A percentile compares a stretch with the other conserved stretches of the same genome.
Conservation (phyloP, 2,113 vertebrate species). For the Crypturellus undulatus region DNA sequence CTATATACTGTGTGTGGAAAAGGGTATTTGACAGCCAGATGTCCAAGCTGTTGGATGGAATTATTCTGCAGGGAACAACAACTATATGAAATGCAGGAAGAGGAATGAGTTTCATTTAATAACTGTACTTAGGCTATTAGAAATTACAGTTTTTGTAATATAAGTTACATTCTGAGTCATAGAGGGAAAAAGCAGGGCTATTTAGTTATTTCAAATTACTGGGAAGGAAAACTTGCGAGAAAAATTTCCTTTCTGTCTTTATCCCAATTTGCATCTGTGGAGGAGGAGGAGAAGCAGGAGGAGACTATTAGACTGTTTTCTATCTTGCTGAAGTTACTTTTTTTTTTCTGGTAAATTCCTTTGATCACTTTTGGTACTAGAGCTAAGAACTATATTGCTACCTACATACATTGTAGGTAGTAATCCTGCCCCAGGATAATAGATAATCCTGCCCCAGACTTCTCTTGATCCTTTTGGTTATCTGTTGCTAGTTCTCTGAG, state of each 20-base stretch:
- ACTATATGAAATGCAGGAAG: not conserved
- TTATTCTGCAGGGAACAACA: not conserved
- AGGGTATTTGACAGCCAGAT: not conserved
- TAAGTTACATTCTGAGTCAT: no score
- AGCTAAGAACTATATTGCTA: conserved; percentile 37
- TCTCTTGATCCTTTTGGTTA: conserved; percentile 43
- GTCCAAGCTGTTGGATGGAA: not conserved
- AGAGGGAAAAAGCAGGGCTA: no score
- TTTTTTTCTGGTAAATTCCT: not conserved
- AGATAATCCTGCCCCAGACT: conserved; percentile 69
- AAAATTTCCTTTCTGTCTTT: not conserved
- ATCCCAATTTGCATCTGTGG: conserved; percentile 62
- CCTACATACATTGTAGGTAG: not conserved
- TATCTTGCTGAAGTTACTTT: conserved; percentile 13
- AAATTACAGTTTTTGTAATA: no score
- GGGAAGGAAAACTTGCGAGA: not conserved
- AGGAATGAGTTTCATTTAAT: not conserved
- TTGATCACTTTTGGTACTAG: conserved; percentile 18
- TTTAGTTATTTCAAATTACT: no score
- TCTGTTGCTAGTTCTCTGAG: conserved; percentile 10
- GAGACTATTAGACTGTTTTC: not conserved
- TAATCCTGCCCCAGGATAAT: conserved; percentile 67
- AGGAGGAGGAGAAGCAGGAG: not conserved
- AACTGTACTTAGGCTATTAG: no score
- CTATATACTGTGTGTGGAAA: not conserved